Evolutionary conservation across 2,113 vertebrate species (phyloP).

Genomic region (Pelecanus crispus): DNA sequence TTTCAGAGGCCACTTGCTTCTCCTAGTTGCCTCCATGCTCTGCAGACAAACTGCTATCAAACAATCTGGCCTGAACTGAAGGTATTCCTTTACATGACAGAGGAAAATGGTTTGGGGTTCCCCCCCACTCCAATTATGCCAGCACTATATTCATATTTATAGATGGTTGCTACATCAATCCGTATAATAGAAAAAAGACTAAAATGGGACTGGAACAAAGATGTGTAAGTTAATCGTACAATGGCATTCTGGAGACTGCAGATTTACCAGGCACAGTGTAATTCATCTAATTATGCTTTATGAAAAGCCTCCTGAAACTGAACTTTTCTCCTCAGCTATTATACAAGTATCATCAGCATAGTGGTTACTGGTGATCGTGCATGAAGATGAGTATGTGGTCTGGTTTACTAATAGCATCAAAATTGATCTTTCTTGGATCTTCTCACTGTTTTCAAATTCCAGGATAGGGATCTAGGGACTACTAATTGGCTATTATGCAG

Average conservation of each 20-base stretch:
- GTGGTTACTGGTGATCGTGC: constrained; percentile 10
- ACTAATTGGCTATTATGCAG: not conserved
- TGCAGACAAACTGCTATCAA: not conserved
- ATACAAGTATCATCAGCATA: not conserved
- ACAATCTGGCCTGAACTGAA: not conserved
- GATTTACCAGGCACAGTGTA: not conserved
- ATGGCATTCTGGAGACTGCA: not conserved
- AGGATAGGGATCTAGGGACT: not conserved
- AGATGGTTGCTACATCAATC: not conserved
- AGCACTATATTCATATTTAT: not conserved
- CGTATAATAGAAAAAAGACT: not conserved
- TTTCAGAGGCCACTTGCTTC: not conserved
- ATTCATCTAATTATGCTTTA: not conserved
- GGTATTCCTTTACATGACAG: not conserved
- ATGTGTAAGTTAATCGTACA: not conserved
- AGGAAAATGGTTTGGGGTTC: not conserved
- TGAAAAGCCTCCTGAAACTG: not conserved
- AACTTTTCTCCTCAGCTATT: not conserved
- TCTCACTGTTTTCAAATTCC: constrained; percentile 11
- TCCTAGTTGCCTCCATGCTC: not conserved
- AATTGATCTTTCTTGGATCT: constrained; percentile 26
- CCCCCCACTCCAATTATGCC: too few species aligned
- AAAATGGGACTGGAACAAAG: not conserved
- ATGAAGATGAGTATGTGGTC: constrained; percentile 9
- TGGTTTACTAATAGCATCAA: constrained; percentile 29